Percentiles rank a stretch among this genome's conserved stretches.
Conservation (phyloP, 1,140 invertebrate species). For the Drosophila bocki region DNA sequence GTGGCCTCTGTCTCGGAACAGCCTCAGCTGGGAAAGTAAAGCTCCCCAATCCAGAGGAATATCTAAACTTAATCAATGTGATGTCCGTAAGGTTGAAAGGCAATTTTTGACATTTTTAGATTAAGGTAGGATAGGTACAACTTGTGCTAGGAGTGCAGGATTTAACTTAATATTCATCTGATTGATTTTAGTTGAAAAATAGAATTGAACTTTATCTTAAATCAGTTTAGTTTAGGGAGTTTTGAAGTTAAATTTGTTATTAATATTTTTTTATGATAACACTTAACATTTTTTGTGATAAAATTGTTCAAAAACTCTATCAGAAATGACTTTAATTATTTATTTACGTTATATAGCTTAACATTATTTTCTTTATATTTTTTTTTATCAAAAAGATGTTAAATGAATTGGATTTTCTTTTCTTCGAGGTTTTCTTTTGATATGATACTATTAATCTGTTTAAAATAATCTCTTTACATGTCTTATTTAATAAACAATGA, state of each 20-base stretch:
- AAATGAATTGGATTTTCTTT: background rate
- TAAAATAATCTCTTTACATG: background rate
- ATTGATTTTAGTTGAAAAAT: background rate
- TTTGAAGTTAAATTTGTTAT: background rate
- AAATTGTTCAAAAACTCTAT: background rate
- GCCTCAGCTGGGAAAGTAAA: slow-evolving; percentile 4
- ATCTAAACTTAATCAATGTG: slow-evolving; percentile 14
- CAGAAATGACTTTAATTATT: background rate
- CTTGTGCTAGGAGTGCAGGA: background rate
- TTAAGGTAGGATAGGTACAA: slow-evolving; percentile 16
- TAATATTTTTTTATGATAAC: background rate
- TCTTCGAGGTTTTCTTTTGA: background rate
- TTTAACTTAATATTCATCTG: background rate
- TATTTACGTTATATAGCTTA: background rate
- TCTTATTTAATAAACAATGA: background rate
- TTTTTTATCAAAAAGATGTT: background rate
- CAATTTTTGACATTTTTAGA: slow-evolving; percentile 32
- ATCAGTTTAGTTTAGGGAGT: background rate
- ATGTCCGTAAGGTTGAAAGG: slow-evolving; percentile 33
- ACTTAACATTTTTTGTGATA: background rate
- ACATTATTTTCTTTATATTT: background rate
- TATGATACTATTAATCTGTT: background rate
- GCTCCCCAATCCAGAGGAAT: background rate
- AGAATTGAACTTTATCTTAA: background rate
- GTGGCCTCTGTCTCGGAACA: slow-evolving; percentile 40